Evolutionary conservation across 2,797 vertebrate genomes (phyloP).

Genomic region (Microctenopoma lineatum): DNA sequence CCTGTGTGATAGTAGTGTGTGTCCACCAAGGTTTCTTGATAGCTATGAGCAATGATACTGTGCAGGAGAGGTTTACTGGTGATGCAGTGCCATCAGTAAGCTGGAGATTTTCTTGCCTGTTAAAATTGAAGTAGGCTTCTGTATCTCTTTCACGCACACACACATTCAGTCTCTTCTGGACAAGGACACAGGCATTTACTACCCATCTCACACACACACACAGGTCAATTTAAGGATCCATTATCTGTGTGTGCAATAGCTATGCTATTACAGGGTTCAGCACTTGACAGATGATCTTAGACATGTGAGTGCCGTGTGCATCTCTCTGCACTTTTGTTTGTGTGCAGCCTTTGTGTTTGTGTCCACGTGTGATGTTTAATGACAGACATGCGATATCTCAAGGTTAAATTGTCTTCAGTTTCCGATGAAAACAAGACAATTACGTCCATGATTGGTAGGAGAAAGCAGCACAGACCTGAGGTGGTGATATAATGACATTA

Average conservation of each 20-base stretch:
- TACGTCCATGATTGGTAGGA: conserved; percentile 6
- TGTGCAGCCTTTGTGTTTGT: conserved; percentile 2
- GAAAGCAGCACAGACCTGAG: not conserved
- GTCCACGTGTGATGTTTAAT: conserved; percentile 16
- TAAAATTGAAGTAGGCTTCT: conserved; percentile 2
- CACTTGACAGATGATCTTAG: conserved; percentile 27
- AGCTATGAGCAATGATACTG: conserved; percentile 39
- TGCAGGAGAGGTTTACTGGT: not conserved
- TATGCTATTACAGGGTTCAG: conserved; percentile 54
- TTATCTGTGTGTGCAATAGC: conserved; percentile 60
- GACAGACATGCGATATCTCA: conserved; percentile 44
- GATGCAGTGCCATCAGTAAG: conserved; percentile 32
- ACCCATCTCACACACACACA: not conserved
- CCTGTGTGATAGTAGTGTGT: conserved; percentile 29
- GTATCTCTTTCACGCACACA: conserved; percentile 6
- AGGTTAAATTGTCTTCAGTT: conserved; percentile 63
- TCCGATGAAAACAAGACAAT: conserved; percentile 57
- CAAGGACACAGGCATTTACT: conserved; percentile 45
- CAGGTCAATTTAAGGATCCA: conserved; percentile 42
- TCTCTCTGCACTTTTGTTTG: conserved; percentile 19
- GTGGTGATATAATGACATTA: not conserved
- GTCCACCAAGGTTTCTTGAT: conserved; percentile 46
- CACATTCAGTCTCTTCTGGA: conserved; percentile 2
- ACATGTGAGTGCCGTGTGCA: conserved; percentile 55
- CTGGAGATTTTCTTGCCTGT: not conserved